phyloP scores from a whole-genome alignment of 2,113 vertebrate genomes.

The Haplotaxodon microlepis region DNA sequence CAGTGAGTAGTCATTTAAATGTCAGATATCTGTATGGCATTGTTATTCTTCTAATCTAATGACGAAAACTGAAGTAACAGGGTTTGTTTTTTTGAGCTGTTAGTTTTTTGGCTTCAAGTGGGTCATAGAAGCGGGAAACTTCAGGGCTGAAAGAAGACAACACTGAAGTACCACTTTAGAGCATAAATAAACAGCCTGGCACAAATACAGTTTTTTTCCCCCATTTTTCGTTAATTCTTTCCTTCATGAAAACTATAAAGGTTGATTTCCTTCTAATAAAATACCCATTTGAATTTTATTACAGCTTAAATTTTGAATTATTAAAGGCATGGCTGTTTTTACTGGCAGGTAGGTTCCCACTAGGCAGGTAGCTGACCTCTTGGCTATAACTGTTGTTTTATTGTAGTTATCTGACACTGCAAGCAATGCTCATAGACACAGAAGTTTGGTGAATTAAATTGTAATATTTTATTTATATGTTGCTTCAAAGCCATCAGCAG shows the following conservation, averaged over 20 bases:
- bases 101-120: neutral
- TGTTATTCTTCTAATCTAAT: neutral
- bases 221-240: neutral
- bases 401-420: neutral
- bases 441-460: neutral
- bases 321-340: neutral
- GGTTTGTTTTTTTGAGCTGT: neutral
- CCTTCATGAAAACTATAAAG: neutral
- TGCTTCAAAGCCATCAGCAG: neutral
- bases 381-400: neutral
- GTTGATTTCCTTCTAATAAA: neutral
- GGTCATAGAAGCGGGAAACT: neutral
- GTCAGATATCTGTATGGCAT: neutral
- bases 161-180: neutral
- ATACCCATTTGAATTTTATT: neutral
- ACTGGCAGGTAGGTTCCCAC: neutral
- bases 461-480: neutral
- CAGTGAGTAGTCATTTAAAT: neutral
- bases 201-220: neutral
- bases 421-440: neutral
- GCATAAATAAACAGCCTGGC: neutral
- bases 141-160: neutral
- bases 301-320: neutral
- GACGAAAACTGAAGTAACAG: neutral
- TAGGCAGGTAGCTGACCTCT: neutral